Percentiles rank a stretch among this genome's conserved stretches.
phyloP scores from a whole-genome alignment of 1,140 invertebrate genomes.

The Leguminivora glycinivorella region DNA sequence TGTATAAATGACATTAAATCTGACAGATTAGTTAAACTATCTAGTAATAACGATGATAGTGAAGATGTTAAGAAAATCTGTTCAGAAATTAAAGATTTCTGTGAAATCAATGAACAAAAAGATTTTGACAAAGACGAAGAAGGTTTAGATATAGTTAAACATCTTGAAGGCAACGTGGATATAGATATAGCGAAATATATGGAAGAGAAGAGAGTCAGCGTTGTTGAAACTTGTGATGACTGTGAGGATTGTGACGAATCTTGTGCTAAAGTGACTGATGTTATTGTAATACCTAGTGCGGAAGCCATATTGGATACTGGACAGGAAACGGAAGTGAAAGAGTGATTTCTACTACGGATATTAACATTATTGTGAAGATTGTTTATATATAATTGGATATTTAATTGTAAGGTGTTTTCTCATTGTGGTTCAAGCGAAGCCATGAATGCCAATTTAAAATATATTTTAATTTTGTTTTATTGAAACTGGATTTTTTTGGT shows the following conservation, averaged over 20 bases:
- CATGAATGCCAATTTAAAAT: too few species aligned
- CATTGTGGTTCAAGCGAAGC: too few species aligned
- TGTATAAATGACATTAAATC: constrained; percentile 32
- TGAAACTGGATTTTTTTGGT: too few species aligned
- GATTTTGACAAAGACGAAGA: constrained; percentile 37
- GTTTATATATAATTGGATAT: not conserved
- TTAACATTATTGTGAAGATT: not conserved
- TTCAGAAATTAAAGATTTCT: constrained; percentile 60
- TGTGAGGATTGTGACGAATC: constrained; percentile 46
- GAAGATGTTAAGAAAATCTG: constrained; percentile 65
- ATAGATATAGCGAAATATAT: constrained; percentile 64
- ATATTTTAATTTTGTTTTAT: too few species aligned
- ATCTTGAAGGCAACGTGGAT: constrained; percentile 35
- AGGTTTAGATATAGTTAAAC: constrained; percentile 44
- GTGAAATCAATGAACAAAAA: too few species aligned
- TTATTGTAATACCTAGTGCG: constrained; percentile 74
- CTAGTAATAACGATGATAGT: constrained; percentile 63
- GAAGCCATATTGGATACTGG: constrained; percentile 69
- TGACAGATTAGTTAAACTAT: constrained; percentile 58
- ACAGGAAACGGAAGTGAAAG: constrained; percentile 31
- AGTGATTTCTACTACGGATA: not conserved
- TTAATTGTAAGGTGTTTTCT: too few species aligned
- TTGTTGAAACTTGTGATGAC: constrained; percentile 46
- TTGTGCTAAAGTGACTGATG: constrained; percentile 63
- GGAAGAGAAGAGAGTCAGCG: constrained; percentile 44